Evolutionary conservation across 2,888 invertebrate species (phyloP).

Genomic region (Chalcosyrphus nemorum): DNA sequence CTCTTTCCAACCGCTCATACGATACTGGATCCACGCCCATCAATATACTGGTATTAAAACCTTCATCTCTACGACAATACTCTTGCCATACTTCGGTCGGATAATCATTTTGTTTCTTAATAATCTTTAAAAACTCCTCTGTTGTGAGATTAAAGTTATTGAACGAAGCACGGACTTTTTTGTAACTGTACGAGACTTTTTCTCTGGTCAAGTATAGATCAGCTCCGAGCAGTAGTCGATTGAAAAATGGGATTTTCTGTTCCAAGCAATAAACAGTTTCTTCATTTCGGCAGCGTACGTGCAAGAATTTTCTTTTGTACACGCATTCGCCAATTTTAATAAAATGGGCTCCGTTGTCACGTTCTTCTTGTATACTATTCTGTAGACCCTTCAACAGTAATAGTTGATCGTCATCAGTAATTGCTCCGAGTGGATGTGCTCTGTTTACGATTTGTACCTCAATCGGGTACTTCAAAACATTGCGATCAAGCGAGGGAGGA

Average conservation of each 20-base stretch:
- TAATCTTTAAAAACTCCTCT: slow-evolving; percentile 18
- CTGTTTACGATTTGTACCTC: neutral
- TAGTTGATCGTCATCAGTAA: neutral
- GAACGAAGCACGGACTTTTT: neutral
- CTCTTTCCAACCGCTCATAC: neutral
- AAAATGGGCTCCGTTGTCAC: neutral
- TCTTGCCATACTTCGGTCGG: slow-evolving; percentile 15
- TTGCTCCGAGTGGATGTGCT: neutral
- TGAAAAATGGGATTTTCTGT: neutral
- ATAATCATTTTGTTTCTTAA: slow-evolving; percentile 43
- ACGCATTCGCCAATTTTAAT: neutral
- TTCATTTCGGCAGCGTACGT: neutral
- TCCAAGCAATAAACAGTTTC: neutral
- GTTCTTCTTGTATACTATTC: neutral
- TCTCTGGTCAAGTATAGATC: neutral
- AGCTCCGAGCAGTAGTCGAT: neutral
- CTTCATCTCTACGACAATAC: neutral
- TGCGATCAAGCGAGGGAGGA: neutral
- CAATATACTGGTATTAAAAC: neutral
- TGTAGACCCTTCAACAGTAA: neutral
- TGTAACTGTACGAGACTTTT: neutral
- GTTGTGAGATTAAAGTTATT: slow-evolving; percentile 1
- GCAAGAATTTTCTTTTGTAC: neutral
- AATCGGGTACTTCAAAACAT: neutral
- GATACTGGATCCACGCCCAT: slow-evolving; percentile 3